Percentiles rank a stretch among this genome's conserved stretches.
phyloP scores from a whole-genome alignment of 2,113 vertebrate species.

The Strix uralensis region DNA sequence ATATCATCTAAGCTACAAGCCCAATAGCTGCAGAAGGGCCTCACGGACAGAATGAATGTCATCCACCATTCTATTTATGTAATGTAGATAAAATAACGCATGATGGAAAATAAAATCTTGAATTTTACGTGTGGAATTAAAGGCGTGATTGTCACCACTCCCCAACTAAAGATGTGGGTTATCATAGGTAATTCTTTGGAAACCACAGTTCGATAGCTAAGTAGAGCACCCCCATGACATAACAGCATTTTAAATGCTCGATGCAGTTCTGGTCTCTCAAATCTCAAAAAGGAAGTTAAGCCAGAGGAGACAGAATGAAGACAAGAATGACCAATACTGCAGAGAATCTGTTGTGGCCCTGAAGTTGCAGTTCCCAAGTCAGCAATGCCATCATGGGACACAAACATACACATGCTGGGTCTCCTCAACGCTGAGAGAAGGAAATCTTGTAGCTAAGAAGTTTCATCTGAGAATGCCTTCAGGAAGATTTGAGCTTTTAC shows the following conservation, averaged over 20 bases:
- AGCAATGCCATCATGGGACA: not conserved
- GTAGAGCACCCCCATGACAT: not conserved
- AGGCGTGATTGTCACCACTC: not conserved
- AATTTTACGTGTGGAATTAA: not conserved
- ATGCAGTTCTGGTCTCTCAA: not conserved
- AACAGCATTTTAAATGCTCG: not conserved
- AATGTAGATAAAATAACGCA: not conserved
- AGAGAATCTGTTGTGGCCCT: not conserved
- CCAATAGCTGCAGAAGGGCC: not conserved
- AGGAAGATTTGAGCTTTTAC: not conserved
- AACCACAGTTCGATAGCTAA: not conserved
- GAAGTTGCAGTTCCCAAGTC: not conserved
- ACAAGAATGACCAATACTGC: not conserved
- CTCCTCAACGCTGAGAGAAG: not conserved
- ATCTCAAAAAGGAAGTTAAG: not conserved
- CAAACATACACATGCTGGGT: not conserved
- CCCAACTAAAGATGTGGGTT: not conserved
- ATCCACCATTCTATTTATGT: not conserved
- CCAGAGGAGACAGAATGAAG: not conserved
- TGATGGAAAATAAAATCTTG: not conserved
- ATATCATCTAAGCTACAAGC: not conserved
- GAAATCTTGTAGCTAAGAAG: not conserved
- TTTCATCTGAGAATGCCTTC: not conserved
- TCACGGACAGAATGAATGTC: not conserved
- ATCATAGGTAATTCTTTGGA: not conserved